These are phyloP conservation scores for Rhynchophorus ferrugineus DNA, from an alignment of 1,140 invertebrate species.

Conservation along the genomic window DNA sequence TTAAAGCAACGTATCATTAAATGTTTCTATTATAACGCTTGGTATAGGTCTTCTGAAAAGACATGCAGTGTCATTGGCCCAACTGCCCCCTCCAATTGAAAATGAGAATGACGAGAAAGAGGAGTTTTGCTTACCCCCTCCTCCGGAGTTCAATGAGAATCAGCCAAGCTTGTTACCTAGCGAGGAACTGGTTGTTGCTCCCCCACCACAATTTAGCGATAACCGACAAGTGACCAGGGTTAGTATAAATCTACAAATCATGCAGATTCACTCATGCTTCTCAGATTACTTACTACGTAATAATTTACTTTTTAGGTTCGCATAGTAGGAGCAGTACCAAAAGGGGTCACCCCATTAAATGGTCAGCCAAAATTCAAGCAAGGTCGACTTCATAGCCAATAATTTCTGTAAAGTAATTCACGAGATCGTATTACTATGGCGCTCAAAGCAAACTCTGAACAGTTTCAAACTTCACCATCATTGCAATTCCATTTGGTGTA, in stretches of 20 bases:
- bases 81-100: constrained; percentile 74
- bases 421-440: too few species aligned
- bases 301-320: too few species aligned
- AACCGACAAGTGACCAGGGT: constrained; percentile 50
- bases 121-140: constrained; percentile 64
- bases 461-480: not conserved
- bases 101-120: constrained; percentile 61
- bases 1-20: not conserved
- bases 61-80: constrained; percentile 67
- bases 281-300: not conserved
- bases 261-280: too few species aligned
- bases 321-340: constrained; percentile 73
- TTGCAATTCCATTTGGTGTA: not conserved
- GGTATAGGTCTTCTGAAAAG: constrained; percentile 48
- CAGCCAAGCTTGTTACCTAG: constrained; percentile 30
- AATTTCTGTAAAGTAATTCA: constrained; percentile 28
- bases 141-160: constrained; percentile 63
- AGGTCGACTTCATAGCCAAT: constrained; percentile 49
- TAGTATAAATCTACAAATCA: not conserved
- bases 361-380: constrained; percentile 43
- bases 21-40: not conserved
- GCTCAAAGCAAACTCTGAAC: not conserved
- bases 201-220: constrained; percentile 65
- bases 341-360: constrained; percentile 40
- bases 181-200: constrained; percentile 53